phyloP scores from a whole-genome alignment of 1,140 invertebrate genomes.

The Zaprionus tsacasi region DNA sequence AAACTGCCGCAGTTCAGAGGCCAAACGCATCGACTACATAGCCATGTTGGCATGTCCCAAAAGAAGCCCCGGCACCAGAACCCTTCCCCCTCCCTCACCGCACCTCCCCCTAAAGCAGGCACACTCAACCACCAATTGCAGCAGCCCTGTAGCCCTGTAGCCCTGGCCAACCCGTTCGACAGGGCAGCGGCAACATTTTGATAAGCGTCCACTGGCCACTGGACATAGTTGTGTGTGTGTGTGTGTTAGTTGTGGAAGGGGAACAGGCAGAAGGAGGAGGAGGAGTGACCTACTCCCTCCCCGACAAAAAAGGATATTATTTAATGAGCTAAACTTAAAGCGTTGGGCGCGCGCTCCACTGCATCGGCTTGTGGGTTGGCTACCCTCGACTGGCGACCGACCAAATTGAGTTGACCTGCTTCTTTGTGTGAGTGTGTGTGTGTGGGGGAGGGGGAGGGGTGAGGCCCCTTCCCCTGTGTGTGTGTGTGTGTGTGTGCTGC shows the following conservation, averaged over 20 bases:
- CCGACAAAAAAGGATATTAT: conserved; percentile 78
- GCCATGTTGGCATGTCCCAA: conserved; percentile 55
- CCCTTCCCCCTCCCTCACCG: not conserved
- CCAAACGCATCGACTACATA: conserved; percentile 71
- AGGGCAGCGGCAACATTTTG: conserved; percentile 75
- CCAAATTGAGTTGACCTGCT: conserved; percentile 76
- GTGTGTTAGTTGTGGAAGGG: not conserved
- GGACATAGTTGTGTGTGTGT: conserved; percentile 30
- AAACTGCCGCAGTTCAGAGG: conserved; percentile 75
- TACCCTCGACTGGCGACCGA: conserved; percentile 19
- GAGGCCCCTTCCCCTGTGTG: not conserved
- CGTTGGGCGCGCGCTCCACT: conserved; percentile 47
- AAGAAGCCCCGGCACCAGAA: conserved; percentile 23
- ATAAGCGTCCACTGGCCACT: conserved; percentile 56
- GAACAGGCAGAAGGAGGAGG: too few relatives aligned
- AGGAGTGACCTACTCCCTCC: not conserved
- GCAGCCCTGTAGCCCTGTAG: conserved; percentile 3
- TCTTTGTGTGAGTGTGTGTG: conserved; percentile 9
- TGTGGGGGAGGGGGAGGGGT: not conserved
- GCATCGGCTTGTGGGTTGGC: conserved; percentile 18
- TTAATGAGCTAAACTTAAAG: conserved; percentile 81
- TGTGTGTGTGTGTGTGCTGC: conserved; percentile 19
- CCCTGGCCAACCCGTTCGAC: conserved; percentile 57
- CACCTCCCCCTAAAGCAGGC: conserved; percentile 7
- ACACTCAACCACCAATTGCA: not conserved